Conservation (phyloP, 1,140 invertebrate genomes). For the Pectinophora gossypiella region DNA sequence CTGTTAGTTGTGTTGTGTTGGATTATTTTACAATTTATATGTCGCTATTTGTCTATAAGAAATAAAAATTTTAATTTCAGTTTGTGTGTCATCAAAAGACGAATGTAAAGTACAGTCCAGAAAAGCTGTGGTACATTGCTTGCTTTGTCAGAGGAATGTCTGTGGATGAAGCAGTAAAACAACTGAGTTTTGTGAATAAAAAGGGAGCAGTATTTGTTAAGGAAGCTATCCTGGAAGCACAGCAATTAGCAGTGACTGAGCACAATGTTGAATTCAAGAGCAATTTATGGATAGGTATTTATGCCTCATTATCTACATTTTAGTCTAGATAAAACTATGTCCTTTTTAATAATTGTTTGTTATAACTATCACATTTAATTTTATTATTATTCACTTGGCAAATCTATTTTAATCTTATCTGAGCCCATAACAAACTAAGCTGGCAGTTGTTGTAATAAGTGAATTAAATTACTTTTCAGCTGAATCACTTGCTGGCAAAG, state of each 20-base stretch:
- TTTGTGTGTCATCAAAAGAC: conserved; percentile 89
- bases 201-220: conserved; percentile 90
- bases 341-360: neutral
- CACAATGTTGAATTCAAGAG: conserved; percentile 97
- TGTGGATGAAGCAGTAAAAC: conserved; percentile 95
- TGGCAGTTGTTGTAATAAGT: too few species aligned
- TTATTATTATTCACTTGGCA: too few species aligned
- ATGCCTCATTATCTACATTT: too few species aligned
- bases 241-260: conserved; percentile 88
- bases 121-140: conserved; percentile 95
- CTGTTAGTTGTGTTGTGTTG: conserved; percentile 87
- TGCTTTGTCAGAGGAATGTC: conserved; percentile 91
- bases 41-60: conserved; percentile 14
- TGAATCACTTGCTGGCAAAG: conserved; percentile 89
- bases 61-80: conserved; percentile 82
- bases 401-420: too few species aligned
- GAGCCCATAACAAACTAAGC: too few species aligned
- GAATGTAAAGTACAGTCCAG: conserved; percentile 92
- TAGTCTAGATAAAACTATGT: too few species aligned
- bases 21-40: too few species aligned
- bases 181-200: conserved; percentile 87
- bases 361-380: neutral
- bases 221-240: conserved; percentile 91
- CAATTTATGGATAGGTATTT: conserved; percentile 96
- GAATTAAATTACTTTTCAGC: too few species aligned